Evolutionary conservation across 64 coral and sea anemone genomes (phyloP).

Genomic region (Orbicella faveolata): DNA sequence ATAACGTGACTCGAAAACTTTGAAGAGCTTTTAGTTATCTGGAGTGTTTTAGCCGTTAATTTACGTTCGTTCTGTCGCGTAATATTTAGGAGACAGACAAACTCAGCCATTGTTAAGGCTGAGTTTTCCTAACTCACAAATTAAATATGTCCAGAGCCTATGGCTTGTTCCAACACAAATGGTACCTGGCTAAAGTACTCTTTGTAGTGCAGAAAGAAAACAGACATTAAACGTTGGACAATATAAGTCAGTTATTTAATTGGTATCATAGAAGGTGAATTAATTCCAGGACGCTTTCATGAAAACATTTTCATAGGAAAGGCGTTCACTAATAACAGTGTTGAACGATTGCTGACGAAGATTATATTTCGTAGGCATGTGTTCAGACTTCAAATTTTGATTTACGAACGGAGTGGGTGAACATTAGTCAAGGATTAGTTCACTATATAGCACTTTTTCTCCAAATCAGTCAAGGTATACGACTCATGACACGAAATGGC

Average conservation of each 20-base stretch:
- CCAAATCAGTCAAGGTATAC: neutral
- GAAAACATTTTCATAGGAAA: neutral
- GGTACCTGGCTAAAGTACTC: too few species aligned
- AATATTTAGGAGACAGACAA: neutral
- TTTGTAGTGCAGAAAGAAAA: too few species aligned
- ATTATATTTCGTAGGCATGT: neutral
- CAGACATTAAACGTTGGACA: too few species aligned
- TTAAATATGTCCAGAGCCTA: too few species aligned
- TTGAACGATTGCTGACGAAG: neutral
- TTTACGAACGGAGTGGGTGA: neutral
- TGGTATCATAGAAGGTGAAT: too few species aligned
- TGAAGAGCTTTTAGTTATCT: neutral
- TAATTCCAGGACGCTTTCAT: too few species aligned
- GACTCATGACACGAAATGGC: neutral
- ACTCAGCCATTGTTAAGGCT: neutral
- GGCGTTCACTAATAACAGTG: neutral
- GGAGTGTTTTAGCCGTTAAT: neutral
- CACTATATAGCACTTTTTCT: neutral
- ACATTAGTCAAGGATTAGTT: neutral
- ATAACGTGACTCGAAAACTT: conserved; percentile 32
- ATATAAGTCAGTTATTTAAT: too few species aligned
- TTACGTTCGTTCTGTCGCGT: neutral
- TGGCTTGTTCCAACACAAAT: too few species aligned
- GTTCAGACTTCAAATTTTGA: neutral
- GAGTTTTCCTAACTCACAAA: too few species aligned